These are phyloP conservation scores for Pseudois nayaur DNA, from an alignment of 2,113 vertebrate genomes.

Conservation along the genomic window DNA sequence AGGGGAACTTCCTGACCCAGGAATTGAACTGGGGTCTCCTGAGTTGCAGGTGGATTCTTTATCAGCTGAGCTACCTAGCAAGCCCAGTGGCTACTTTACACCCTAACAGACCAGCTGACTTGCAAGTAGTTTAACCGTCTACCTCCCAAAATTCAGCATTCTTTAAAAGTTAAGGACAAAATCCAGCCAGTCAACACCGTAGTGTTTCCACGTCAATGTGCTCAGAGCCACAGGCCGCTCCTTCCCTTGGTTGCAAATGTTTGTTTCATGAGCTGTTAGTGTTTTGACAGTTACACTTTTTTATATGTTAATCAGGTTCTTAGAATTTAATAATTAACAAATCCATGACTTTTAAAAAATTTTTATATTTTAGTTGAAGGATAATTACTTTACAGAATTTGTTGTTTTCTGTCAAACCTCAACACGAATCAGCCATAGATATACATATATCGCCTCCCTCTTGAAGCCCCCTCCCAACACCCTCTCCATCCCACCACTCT, in stretches of 20 bases:
- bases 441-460: neutral
- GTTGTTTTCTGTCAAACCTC: neutral
- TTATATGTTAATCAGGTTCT: neutral
- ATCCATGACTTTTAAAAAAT: neutral
- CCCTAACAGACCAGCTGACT: neutral
- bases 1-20: neutral
- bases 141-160: neutral
- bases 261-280: neutral
- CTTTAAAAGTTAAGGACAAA: neutral
- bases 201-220: neutral
- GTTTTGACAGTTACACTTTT: neutral
- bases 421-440: neutral
- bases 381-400: neutral
- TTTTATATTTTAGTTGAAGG: neutral
- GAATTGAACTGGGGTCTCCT: neutral
- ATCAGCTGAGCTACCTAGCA: neutral
- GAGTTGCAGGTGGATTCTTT: neutral
- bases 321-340: neutral
- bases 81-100: neutral
- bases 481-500: neutral
- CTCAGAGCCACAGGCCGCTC: rapidly evolving
- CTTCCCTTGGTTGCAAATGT: neutral
- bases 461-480: neutral
- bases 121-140: neutral
- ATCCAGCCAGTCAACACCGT: neutral